A percentile compares a stretch with the other conserved stretches of the same genome.
phyloP scores from a whole-genome alignment of 2,888 invertebrate species.

The Drosophila mulleri region DNA sequence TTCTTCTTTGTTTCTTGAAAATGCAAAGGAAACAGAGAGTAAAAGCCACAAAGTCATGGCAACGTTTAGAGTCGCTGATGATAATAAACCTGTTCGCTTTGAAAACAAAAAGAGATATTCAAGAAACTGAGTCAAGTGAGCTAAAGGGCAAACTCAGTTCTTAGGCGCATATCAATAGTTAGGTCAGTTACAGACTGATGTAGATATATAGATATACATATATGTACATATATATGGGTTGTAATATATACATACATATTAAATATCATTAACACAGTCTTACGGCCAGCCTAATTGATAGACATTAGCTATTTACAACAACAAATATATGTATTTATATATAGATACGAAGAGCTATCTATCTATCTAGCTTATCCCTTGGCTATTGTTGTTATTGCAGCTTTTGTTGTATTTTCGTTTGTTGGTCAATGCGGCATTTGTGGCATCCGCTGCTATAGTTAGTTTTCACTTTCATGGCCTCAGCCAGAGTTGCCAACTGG shows the following conservation, averaged over 20 bases:
- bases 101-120: constrained; percentile 28
- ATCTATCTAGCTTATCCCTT: constrained; percentile 28
- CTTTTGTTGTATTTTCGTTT: constrained; percentile 52
- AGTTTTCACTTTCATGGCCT: constrained; percentile 71
- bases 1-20: constrained; percentile 48
- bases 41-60: constrained; percentile 65
- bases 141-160: constrained; percentile 15
- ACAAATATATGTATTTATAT: background rate
- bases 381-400: constrained; percentile 26
- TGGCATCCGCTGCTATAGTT: constrained; percentile 64
- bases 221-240: no score
- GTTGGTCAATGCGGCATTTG: constrained; percentile 59
- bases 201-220: background rate
- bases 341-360: background rate
- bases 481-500: constrained; percentile 53
- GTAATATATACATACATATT: background rate
- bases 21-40: constrained; percentile 72
- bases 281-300: constrained; percentile 20
- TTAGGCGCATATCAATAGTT: background rate
- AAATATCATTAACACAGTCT: constrained; percentile 25
- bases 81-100: constrained; percentile 64
- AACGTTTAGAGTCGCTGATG: constrained; percentile 56
- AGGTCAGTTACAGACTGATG: constrained; percentile 1
- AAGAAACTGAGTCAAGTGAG: constrained; percentile 13
- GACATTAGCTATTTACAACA: constrained; percentile 25